Base-by-base conservation (phyloP, 92 coral and sea anemone genomes). In the Bergia puertoricense region DNA sequence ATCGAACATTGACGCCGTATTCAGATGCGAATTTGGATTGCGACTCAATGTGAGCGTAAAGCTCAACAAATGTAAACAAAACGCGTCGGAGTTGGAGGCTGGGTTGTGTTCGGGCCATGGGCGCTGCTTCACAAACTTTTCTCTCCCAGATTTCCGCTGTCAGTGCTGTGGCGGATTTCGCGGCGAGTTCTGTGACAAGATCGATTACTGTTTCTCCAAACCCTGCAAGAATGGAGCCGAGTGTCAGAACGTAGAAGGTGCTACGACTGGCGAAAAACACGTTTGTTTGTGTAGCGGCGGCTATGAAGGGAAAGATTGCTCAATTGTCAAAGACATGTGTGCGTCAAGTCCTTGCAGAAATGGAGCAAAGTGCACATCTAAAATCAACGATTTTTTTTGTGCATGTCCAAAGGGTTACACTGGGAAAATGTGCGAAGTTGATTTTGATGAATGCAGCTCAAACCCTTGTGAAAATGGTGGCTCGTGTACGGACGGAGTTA, bases 21-120 rank as follows among this genome's bases (percentile, higher is more conserved):
- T 95, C 85, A 94, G 98, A 62, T 97, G 99, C 76, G 96, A 95
- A 40, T 97, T 97, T 91, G 99, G 99, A 41, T 91, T 97, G 18
- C 93, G 99, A 51, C 88, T 97, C n/a, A 97, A 97, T 88, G 98
- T 97, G n/a, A 97, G 99, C 59, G 99, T 97, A 0, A 97, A 97
- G 80, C 85, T 85, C 48, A 94, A 93, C 66, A 92, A 93, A 30
- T 97, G 99, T 86, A 86, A 88, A 57, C 76, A 94, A 23, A 92
- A 92, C 39, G 90, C 89, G 6, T 90, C 96, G 0, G 73, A 11
- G 40, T 42, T 79, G 0, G 88, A 73, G 6, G 77, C 59, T 51
- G 92, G 54, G 57, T 86, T 91, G 80, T 97, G 99, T 76, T 92
- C 96, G 1, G 91, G 89, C 73, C 90, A 91, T 50, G 99, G 99